phyloP scores from a whole-genome alignment of 2,797 vertebrate species.

The Lophius americanus region DNA sequence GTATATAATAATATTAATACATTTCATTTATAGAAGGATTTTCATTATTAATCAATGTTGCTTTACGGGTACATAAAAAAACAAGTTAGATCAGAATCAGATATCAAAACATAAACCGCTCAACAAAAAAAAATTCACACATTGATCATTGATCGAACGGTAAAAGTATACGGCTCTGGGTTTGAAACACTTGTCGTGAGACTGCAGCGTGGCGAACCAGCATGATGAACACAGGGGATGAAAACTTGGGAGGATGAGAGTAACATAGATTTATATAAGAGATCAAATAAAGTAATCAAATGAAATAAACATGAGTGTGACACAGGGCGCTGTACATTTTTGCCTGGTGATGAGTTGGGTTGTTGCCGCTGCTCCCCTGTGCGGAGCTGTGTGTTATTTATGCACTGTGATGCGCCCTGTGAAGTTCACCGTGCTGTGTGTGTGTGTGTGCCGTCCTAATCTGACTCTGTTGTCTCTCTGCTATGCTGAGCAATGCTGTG shows the following conservation, averaged over 20 bases:
- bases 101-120: too few relatives aligned
- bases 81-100: too few relatives aligned
- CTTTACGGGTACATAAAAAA: too few relatives aligned
- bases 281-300: slow-evolving; percentile 1
- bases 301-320: slow-evolving; percentile 5
- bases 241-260: slow-evolving; percentile 17
- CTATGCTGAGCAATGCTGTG: slow-evolving; percentile 42
- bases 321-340: slow-evolving; percentile 21
- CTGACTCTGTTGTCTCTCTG: slow-evolving; percentile 45
- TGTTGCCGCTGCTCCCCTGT: slow-evolving; percentile 20
- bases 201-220: slow-evolving; percentile 23
- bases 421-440: slow-evolving; percentile 40
- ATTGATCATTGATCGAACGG: too few relatives aligned
- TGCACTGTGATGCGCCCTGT: slow-evolving; percentile 21
- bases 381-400: slow-evolving; percentile 43
- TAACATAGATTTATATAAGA: not conserved
- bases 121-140: too few relatives aligned
- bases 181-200: slow-evolving; percentile 31
- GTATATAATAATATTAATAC: too few relatives aligned
- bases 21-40: too few relatives aligned
- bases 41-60: too few relatives aligned
- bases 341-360: slow-evolving; percentile 28
- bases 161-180: slow-evolving; percentile 56
- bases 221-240: slow-evolving; percentile 6
- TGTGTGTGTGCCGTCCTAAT: slow-evolving; percentile 48